Percentiles rank a stretch among this genome's conserved stretches.
Evolutionary conservation across 2,888 invertebrate genomes (phyloP).

Genomic region (Junonia oenone): DNA sequence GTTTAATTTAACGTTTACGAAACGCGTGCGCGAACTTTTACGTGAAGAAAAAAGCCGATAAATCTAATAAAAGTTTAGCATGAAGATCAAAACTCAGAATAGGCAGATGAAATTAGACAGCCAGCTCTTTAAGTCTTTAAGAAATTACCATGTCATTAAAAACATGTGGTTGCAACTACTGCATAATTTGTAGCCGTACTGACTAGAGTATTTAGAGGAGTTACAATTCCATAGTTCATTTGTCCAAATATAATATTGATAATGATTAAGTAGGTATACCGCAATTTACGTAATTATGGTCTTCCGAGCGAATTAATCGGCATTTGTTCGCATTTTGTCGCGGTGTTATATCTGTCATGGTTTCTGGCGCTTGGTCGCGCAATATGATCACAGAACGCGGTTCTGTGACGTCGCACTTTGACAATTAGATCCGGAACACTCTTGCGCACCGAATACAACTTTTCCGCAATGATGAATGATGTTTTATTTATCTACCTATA

Average conservation of each 20-base stretch:
- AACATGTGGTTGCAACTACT: no score
- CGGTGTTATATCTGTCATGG: not conserved
- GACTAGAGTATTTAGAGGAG: no score
- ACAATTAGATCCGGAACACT: conserved; percentile 72
- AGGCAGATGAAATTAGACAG: no score
- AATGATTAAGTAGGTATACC: not conserved
- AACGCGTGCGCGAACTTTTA: no score
- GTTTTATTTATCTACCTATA: conserved; percentile 8
- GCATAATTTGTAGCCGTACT: no score
- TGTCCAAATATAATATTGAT: not conserved
- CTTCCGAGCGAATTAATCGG: conserved; percentile 4
- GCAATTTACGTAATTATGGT: not conserved
- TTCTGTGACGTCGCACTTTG: conserved; percentile 44
- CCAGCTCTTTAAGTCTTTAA: no score
- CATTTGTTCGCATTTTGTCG: conserved; percentile 10
- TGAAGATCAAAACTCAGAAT: no score
- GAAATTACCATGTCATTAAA: no score
- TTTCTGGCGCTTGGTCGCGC: conserved; percentile 15
- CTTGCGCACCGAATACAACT: conserved; percentile 50
- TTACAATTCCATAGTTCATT: no score
- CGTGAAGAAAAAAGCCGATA: no score
- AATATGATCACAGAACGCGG: conserved; percentile 10
- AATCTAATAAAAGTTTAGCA: no score
- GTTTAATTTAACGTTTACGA: no score
- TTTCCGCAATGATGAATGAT: conserved; percentile 12